Conservation (phyloP, 2,797 vertebrate genomes). For the Anguilla obscura region DNA sequence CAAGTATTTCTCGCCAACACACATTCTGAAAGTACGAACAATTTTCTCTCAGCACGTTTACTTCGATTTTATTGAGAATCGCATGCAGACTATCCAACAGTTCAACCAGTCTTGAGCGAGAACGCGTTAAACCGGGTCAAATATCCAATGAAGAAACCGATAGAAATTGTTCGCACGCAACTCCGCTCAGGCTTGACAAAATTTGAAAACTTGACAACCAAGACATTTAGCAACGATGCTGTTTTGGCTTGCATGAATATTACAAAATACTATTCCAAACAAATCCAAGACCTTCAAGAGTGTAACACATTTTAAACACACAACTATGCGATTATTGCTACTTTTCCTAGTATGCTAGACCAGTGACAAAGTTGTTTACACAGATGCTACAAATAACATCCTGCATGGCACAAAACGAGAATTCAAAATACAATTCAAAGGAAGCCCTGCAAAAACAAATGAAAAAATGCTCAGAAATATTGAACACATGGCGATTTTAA, state of each 20-base stretch:
- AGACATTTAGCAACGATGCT: neutral
- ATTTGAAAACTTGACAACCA: neutral
- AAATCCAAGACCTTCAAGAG: neutral
- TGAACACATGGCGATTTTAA: neutral
- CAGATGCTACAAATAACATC: slow-evolving; percentile 3
- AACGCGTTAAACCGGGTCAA: neutral
- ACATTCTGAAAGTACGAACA: neutral
- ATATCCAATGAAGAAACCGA: neutral
- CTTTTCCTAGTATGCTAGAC: too few species aligned
- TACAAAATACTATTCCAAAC: neutral
- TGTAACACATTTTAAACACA: neutral
- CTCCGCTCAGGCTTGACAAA: neutral
- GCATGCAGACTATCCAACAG: neutral
- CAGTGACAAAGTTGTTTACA: neutral
- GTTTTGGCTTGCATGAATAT: neutral
- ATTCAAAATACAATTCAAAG: neutral
- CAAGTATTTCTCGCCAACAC: neutral
- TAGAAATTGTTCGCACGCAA: neutral
- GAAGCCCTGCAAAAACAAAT: neutral
- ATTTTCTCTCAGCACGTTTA: neutral
- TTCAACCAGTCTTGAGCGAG: neutral
- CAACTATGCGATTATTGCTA: neutral
- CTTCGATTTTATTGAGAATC: slow-evolving; percentile 3
- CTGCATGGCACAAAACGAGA: too few species aligned
- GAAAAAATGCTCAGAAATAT: neutral